Evolutionary conservation across 1,140 invertebrate genomes (phyloP).

Genomic region (Hypsibius dujardini): DNA sequence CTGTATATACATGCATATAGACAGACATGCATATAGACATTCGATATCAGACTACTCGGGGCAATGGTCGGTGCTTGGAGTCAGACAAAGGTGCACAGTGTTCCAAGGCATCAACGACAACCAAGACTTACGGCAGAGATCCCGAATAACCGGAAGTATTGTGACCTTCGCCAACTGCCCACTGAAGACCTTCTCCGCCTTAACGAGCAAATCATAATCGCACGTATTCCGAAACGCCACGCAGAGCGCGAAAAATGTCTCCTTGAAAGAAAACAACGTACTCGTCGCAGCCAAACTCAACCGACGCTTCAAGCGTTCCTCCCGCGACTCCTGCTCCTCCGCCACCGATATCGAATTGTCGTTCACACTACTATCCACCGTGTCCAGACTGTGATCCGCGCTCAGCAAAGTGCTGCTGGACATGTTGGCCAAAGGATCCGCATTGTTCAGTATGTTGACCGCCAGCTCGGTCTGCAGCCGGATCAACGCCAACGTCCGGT

Average conservation of each 20-base stretch:
- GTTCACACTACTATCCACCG: neutral
- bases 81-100: neutral
- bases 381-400: neutral
- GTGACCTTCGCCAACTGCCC: neutral
- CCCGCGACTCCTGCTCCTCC: neutral
- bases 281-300: neutral
- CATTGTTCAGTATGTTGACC: too few relatives aligned
- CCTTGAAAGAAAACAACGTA: neutral
- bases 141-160: neutral
- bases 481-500: neutral
- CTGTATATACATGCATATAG: too few relatives aligned
- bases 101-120: neutral
- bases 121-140: neutral
- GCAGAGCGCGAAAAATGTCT: neutral
- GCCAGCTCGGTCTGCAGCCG: conserved; percentile 9
- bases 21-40: too few relatives aligned
- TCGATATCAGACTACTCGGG: too few relatives aligned
- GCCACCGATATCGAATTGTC: neutral
- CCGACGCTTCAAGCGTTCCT: neutral
- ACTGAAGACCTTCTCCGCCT: neutral
- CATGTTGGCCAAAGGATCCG: too few relatives aligned
- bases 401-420: neutral
- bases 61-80: too few relatives aligned
- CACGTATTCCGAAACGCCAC: neutral
- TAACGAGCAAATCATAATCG: neutral